These are phyloP conservation scores for Cheirogaleus major DNA, from an alignment of 2,797 vertebrate species.

Conservation along the genomic window DNA sequence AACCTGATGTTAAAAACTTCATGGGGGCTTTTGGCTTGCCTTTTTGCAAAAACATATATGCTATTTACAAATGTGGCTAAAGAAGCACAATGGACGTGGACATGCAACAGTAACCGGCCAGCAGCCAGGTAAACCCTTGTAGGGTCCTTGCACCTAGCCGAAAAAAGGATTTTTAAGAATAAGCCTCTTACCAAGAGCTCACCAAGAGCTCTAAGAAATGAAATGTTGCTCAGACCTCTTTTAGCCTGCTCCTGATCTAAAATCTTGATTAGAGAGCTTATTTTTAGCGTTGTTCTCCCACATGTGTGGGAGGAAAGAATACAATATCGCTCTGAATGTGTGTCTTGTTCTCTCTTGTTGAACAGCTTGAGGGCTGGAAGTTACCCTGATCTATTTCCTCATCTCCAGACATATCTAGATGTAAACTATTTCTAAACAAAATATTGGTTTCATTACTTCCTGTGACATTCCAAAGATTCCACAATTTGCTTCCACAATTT, in stretches of 20 bases:
- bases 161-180: background rate
- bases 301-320: background rate
- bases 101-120: background rate
- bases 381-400: constrained; percentile 20
- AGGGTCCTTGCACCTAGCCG: background rate
- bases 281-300: constrained; percentile 49
- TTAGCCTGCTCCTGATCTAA: background rate
- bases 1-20: background rate
- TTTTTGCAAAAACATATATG: constrained; percentile 9
- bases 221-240: background rate
- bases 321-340: background rate
- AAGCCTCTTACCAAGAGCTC: background rate
- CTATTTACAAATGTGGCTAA: constrained; percentile 16
- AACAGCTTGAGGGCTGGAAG: background rate
- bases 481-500: background rate
- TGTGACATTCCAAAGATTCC: background rate
- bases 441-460: constrained; percentile 25
- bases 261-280: constrained; percentile 48
- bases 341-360: background rate
- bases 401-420: background rate
- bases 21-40: background rate
- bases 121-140: background rate
- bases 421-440: constrained; percentile 26
- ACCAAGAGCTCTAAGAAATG: background rate
- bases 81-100: background rate